Conservation (phyloP, 2,888 invertebrate species). For the Drosophila hamatofila region DNA sequence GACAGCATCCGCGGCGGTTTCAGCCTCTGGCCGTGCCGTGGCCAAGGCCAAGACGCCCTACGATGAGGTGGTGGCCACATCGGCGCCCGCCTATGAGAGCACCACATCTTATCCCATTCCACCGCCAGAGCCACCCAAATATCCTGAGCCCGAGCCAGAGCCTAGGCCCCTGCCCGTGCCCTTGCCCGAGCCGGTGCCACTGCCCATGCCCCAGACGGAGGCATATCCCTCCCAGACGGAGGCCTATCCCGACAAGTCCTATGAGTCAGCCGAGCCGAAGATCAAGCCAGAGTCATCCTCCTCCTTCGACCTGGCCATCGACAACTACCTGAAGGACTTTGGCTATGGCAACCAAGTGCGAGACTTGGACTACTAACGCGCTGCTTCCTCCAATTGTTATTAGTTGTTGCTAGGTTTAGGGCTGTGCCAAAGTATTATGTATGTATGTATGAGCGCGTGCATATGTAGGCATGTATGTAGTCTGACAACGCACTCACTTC, state of each 20-base stretch:
- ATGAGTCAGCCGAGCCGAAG: conserved; percentile 40
- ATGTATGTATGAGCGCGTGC: not conserved
- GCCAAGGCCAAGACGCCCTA: conserved; percentile 68
- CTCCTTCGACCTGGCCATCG: conserved; percentile 68
- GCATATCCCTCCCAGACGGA: conserved; percentile 47
- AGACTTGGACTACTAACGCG: conserved; percentile 58
- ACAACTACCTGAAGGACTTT: conserved; percentile 72
- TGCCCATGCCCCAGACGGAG: conserved; percentile 50
- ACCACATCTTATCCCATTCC: conserved; percentile 52
- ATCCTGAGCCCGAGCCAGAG: conserved; percentile 18
- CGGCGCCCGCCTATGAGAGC: conserved; percentile 56
- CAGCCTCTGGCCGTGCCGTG: conserved; percentile 40
- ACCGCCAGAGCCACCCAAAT: conserved; percentile 32
- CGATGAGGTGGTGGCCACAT: conserved; percentile 58
- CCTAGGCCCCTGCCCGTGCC: not conserved
- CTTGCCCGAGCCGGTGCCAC: conserved; percentile 4
- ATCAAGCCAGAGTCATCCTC: conserved; percentile 54
- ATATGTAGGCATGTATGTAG: conserved; percentile 14
- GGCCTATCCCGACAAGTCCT: conserved; percentile 55
- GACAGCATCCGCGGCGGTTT: conserved; percentile 46
- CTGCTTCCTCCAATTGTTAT: conserved; percentile 28
- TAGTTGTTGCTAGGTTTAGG: conserved; percentile 49
- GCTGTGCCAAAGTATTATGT: conserved; percentile 13
- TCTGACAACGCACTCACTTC: conserved; percentile 2
- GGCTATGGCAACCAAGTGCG: conserved; percentile 70